Evolutionary conservation across 2,888 invertebrate genomes (phyloP).

Genomic region (Arge pagana): DNA sequence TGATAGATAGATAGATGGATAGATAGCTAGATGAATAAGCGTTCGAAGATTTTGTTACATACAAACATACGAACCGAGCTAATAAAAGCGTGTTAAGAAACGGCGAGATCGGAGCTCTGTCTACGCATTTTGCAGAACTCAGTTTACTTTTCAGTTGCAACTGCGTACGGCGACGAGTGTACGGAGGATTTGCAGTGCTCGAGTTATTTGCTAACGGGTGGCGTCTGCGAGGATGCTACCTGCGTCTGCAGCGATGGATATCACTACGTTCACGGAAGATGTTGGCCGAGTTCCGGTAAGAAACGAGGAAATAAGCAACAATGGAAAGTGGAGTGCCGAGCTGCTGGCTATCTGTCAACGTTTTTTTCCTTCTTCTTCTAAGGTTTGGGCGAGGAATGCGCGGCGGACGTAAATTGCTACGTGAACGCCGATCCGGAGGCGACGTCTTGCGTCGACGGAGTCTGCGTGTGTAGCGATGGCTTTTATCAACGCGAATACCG

Average conservation of each 20-base stretch:
- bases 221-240: constrained; percentile 32
- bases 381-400: constrained; percentile 43
- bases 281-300: constrained; percentile 41
- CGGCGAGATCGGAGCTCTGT: too few species aligned
- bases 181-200: constrained; percentile 43
- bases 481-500: constrained; percentile 51
- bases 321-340: too few species aligned
- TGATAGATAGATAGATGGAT: too few species aligned
- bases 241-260: constrained; percentile 41
- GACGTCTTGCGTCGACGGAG: constrained; percentile 34
- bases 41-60: too few species aligned
- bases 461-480: constrained; percentile 42
- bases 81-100: too few species aligned
- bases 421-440: constrained; percentile 43
- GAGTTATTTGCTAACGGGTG: constrained; percentile 37
- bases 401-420: constrained; percentile 42
- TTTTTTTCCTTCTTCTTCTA: background rate
- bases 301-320: too few species aligned
- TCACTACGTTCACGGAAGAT: constrained; percentile 45
- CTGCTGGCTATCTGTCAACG: background rate
- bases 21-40: too few species aligned
- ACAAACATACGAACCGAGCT: too few species aligned
- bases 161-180: constrained; percentile 35
- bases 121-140: too few species aligned
- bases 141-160: constrained; percentile 33